These are phyloP conservation scores for Triops longicaudatus DNA, from an alignment of 1,140 invertebrate species.

Conservation along the genomic window DNA sequence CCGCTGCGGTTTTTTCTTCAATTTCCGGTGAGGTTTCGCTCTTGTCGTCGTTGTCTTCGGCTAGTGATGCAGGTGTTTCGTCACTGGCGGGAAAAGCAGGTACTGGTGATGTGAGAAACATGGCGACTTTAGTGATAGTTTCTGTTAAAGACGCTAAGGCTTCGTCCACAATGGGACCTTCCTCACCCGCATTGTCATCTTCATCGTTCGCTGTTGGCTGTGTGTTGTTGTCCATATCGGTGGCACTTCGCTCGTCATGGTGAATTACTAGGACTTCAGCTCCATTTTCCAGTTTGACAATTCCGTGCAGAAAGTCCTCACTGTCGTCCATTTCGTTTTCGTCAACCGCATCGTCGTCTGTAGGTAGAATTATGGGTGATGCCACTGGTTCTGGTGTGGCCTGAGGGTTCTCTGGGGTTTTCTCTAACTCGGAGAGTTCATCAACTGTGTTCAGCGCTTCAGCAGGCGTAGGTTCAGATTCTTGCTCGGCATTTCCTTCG, in stretches of 20 bases:
- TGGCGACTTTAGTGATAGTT: conserved; percentile 24
- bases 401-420: too few relatives aligned
- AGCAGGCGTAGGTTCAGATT: background rate
- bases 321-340: background rate
- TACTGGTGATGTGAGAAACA: conserved; percentile 23
- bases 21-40: background rate
- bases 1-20: background rate
- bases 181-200: background rate
- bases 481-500: background rate
- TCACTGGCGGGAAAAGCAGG: background rate
- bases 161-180: conserved; percentile 10
- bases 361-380: too few relatives aligned
- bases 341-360: too few relatives aligned
- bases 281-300: background rate
- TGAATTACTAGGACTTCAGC: background rate
- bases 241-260: background rate
- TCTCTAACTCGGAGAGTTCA: background rate
- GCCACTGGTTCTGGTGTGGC: too few relatives aligned
- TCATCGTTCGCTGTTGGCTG: background rate
- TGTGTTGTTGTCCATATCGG: background rate
- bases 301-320: background rate
- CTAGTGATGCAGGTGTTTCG: background rate
- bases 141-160: conserved; percentile 24
- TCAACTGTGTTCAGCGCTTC: background rate
- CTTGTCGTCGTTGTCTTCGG: background rate